These are phyloP conservation scores for Stegostoma tigrinum DNA, from an alignment of 2,113 vertebrate species.

Conservation along the genomic window DNA sequence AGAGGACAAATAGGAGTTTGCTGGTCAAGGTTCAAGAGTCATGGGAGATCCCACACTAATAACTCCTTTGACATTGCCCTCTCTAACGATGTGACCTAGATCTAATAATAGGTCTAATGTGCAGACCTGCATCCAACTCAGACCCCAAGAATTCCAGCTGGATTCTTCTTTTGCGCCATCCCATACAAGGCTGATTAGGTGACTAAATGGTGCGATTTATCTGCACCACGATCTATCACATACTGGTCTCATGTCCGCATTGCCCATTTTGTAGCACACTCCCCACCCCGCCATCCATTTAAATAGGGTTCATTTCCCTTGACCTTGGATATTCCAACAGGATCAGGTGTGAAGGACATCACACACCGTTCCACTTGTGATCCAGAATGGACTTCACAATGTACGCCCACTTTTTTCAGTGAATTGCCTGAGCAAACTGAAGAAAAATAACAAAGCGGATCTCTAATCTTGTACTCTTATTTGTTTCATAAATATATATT, in stretches of 20 bases:
- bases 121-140: neutral
- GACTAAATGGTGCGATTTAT: neutral
- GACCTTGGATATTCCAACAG: neutral
- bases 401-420: neutral
- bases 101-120: neutral
- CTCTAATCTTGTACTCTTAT: neutral
- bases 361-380: neutral
- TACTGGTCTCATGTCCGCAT: neutral
- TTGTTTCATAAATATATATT: neutral
- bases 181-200: neutral
- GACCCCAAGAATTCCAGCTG: neutral
- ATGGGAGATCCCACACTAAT: neutral
- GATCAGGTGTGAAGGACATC: neutral
- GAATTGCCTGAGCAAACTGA: neutral
- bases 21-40: neutral
- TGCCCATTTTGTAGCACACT: neutral
- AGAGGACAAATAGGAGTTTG: too few relatives aligned
- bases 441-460: neutral
- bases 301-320: neutral
- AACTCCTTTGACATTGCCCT: neutral
- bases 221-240: neutral
- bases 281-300: neutral
- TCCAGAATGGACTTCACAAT: neutral
- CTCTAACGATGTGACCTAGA: neutral
- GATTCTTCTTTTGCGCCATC: neutral